Conservation (phyloP, 2,113 vertebrate genomes). For the Eulemur rufifrons region DNA sequence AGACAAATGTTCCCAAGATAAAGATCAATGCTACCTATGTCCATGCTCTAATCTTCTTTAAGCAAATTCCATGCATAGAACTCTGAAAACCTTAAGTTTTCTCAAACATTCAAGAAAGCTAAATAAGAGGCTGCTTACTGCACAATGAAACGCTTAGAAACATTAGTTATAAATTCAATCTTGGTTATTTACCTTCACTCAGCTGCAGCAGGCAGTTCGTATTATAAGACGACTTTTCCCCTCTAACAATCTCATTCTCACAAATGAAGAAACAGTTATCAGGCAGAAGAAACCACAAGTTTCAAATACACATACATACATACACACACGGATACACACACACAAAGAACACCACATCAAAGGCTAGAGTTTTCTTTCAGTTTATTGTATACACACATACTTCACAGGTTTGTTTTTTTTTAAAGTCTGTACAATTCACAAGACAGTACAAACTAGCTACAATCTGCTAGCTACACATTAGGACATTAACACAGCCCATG, state of each 20-base stretch:
- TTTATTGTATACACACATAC: conserved; percentile 87
- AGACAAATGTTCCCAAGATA: background rate
- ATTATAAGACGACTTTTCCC: background rate
- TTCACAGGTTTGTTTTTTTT: conserved; percentile 74
- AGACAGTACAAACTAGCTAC: conserved; percentile 86
- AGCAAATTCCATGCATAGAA: conserved; percentile 34
- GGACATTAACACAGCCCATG: conserved; percentile 82
- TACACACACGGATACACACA: background rate
- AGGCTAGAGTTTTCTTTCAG: conserved; percentile 70
- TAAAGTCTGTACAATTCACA: conserved; percentile 88
- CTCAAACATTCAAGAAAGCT: conserved; percentile 1
- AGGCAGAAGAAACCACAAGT: conserved; percentile 4
- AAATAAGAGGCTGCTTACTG: background rate
- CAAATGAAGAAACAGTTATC: conserved; percentile 19
- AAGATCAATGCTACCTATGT: background rate
- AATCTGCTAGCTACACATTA: conserved; percentile 84
- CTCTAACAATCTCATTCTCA: conserved; percentile 20
- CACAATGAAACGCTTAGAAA: background rate
- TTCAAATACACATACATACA: conserved; percentile 26
- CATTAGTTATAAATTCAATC: conserved; percentile 4
- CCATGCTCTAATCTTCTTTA: background rate
- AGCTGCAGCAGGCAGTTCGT: background rate
- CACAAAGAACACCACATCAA: conserved; percentile 51
- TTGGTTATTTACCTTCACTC: conserved; percentile 44
- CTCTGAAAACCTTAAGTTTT: background rate